Percentiles rank a stretch among this genome's conserved stretches.
phyloP scores from a whole-genome alignment of 2,888 invertebrate species.

The Buathra laborator region DNA sequence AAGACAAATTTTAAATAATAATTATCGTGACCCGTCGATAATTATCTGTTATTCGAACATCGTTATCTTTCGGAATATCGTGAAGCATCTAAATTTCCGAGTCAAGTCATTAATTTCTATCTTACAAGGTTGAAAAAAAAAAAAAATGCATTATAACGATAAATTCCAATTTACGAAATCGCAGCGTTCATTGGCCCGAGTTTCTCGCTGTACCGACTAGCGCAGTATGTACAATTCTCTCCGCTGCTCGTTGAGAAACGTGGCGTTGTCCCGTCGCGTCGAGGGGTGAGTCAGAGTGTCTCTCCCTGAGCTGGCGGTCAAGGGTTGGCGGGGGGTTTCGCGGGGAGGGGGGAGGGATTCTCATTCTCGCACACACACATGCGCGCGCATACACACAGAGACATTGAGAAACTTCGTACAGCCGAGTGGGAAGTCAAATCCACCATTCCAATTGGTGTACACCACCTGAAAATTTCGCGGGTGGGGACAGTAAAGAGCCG shows the following conservation, averaged over 20 bases:
- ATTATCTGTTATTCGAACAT: too few species aligned
- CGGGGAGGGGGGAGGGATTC: constrained; percentile 15
- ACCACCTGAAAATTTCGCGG: not conserved
- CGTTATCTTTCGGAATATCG: too few species aligned
- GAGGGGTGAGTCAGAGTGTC: constrained; percentile 54
- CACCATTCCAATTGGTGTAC: constrained; percentile 54
- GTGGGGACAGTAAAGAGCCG: constrained; percentile 30
- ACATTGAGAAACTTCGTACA: not conserved
- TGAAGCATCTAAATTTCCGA: not conserved
- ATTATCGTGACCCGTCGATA: too few species aligned
- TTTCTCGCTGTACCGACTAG: not conserved
- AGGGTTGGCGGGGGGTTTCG: constrained; percentile 27
- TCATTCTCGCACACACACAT: constrained; percentile 21
- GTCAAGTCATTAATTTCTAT: not conserved
- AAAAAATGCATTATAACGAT: not conserved
- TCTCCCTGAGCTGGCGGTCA: constrained; percentile 38
- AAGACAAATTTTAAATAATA: too few species aligned
- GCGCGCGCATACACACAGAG: constrained; percentile 1
- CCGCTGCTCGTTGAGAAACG: constrained; percentile 19
- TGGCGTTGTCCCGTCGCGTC: constrained; percentile 31
- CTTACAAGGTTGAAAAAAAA: not conserved
- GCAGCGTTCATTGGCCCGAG: constrained; percentile 5
- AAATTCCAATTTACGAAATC: not conserved
- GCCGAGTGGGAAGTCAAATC: constrained; percentile 24
- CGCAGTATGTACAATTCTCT: not conserved